Base-by-base conservation (phyloP, 1,140 invertebrate species). In the Camponotus floridanus region DNA sequence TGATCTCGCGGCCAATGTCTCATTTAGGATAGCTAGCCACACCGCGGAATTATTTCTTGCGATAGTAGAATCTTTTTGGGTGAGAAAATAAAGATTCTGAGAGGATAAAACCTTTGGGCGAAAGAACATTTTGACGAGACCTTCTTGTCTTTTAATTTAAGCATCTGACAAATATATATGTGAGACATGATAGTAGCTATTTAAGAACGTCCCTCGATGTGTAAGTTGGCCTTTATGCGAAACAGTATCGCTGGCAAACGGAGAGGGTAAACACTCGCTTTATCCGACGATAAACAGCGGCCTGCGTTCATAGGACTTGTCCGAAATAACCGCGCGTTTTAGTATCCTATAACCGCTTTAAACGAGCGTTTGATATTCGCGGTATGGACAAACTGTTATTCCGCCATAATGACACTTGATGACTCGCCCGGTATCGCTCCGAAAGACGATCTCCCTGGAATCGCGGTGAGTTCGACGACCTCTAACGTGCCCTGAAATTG, bases 351-450 rank as follows among this genome's bases (percentile, higher is more conserved):
- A 81, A 71, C 57, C 31, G 18, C 68, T 73, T 68, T 21, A 45
- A 81, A 45, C 48, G 59, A 65, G 48, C 33, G 21, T 76, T 65
- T 81, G 86, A 85, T 74, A 86, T 73, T 45, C 48, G 57, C 42
- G 21, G 36, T 42, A 80, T 85, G 68, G 68, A 79, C 45, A 68
- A 55, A 26, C 15, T 26, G 39, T 68, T 76, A 87, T 87, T 87
- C 78, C 51, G 55, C 18, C 13, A 39, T 83, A 86, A 86, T 86
- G 76, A 86, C 59, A 83, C 78, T 89, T 88, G 62, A 39, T 88
- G 87, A 78, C 62, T 45, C 39, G 57, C n/a, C 62, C 85, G 76
- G 85, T 67, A 86, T 33, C 57, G 45, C n/a, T 61, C 51, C 36
- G 13, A 81, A 73, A 74, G 68, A 18, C 45, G 48, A 70, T 9